Evolutionary conservation across 2,113 vertebrate species (phyloP), one percentile per base, ranked within the genome.

Genomic region (Carassius carassius): DNA sequence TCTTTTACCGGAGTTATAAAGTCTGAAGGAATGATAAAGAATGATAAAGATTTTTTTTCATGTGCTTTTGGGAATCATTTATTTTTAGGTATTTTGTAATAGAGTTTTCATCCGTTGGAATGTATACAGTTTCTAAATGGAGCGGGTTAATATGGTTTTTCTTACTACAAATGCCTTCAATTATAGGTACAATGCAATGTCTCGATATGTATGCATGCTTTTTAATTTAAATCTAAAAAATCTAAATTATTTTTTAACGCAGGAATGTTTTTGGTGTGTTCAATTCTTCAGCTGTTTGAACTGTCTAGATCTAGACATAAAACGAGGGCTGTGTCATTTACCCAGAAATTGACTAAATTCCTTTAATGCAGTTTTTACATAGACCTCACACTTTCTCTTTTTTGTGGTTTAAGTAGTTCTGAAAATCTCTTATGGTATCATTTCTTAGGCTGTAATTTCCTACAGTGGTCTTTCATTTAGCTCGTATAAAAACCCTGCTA

Each of bases 381-480:
- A 47, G 11, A 47, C 41, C 21, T 23, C 41, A 73, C 37, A 74
- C 21, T 56, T 56, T 35, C 17, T 35, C 49, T 35, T 35, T 56
- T 77, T 35, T 77, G 74, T 56, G 74, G 70, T 32, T 35, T 4
- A 21, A 35, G 75, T 58, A 35, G 16, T 77, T 56, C 29, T 77
- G 4, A 35, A 35, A 77, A 56, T 29, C 14, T 58, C 49, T 77
- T 35, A 58, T 35, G 12, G 19, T 21, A 17, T n/a, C 7, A 23
- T 47, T 41, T 47, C n/a, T 47, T 13, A 23, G 44, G 21, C 41
- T 23, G n/a, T 58, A 21, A 58, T 58, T 58, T 58, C 56, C 56
- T 58, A 16, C 41, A 73, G 37, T 47, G 70, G 41, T 25, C 70
- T 47, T 47, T 73, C n/a, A 74, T 74, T 74, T 25, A 47, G 70